Evolutionary conservation across 2,888 invertebrate species (phyloP), one percentile per base, ranked within the genome.

Genomic region (Pelosia muscerda): DNA sequence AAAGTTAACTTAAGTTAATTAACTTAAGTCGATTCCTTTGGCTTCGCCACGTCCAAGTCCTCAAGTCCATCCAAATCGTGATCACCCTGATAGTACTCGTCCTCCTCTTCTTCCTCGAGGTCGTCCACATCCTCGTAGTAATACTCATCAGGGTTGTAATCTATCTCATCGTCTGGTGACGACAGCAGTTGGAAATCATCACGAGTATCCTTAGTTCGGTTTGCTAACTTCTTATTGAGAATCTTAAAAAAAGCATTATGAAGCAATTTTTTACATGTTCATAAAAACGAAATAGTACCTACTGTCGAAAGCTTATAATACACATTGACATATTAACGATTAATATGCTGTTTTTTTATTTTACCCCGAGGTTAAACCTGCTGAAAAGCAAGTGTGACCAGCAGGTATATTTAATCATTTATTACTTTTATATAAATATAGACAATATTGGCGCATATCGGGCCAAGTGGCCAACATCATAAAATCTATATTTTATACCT

Each of bases 171-270:
- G 22, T 28, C n/a, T 0, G n/a, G 22, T 0, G 60, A 11, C 3
- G 61, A 11, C 53, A 63, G 65, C 1, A 86, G 69, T 56, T 80
- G 79, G 81, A 76, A 75, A 19, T 81, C 79, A 25, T 85, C 77
- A 10, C 81, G 84, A 2, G 83, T 66, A 19, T 84, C 84, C 5
- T 84, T 86, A 61, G 85, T 68, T 63, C 88, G 85, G 65, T 90
- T 93, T 19, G 85, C 80, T 1, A 93, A 76, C 74, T 91, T 93
- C 68, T 89, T 91, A 73, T 92, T 90, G 42, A 88, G 82, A 23
- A 94, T 92, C 94, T 94, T 82, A 31, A 42, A 58, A 23, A n/a
- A 28, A 22, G 15, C 34, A 15, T 2, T 57, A 19, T 19, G 57
- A 26, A 28, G 6, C 0, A 56, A 19, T 10, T 22, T n/a, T n/a